phyloP scores from a whole-genome alignment of 2,888 invertebrate species.

The Drosophila borealis region DNA sequence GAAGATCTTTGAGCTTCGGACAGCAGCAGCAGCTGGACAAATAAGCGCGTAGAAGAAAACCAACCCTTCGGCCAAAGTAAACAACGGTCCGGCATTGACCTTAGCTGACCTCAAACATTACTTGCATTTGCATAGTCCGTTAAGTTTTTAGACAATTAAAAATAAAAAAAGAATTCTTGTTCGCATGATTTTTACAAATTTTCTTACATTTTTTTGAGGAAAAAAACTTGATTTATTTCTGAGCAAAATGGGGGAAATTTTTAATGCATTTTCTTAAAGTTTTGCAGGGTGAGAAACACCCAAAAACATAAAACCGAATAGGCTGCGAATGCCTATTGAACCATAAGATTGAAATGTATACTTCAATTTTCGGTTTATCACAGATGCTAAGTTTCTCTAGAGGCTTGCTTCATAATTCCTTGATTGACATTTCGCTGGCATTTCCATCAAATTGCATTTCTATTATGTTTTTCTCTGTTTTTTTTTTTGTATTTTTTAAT shows the following conservation, averaged over 20 bases:
- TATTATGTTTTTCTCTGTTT: slow-evolving; percentile 38
- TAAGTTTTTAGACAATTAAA: slow-evolving; percentile 49
- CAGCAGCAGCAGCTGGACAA: slow-evolving; percentile 62
- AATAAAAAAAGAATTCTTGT: slow-evolving; percentile 6
- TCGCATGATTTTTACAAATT: slow-evolving; percentile 58
- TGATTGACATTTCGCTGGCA: slow-evolving; percentile 74
- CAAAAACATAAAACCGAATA: not conserved
- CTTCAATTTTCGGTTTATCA: slow-evolving; percentile 20
- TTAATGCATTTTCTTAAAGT: slow-evolving; percentile 51
- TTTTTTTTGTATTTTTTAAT: slow-evolving; percentile 61
- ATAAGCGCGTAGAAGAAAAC: slow-evolving; percentile 24
- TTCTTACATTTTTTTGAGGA: slow-evolving; percentile 22
- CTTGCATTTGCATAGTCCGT: slow-evolving; percentile 79
- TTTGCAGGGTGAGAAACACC: slow-evolving; percentile 32
- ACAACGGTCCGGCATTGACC: slow-evolving; percentile 75
- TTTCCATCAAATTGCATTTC: slow-evolving; percentile 69
- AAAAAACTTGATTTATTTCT: slow-evolving; percentile 59
- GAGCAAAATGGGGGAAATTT: slow-evolving; percentile 49
- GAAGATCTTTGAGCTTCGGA: slow-evolving; percentile 56
- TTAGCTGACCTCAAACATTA: slow-evolving; percentile 77
- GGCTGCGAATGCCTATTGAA: slow-evolving; percentile 56
- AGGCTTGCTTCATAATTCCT: slow-evolving; percentile 15
- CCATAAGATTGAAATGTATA: slow-evolving; percentile 64
- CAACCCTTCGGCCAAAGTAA: slow-evolving; percentile 74
- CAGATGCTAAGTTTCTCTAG: slow-evolving; percentile 15